These are phyloP conservation scores for Drosophila biarmipes DNA, from an alignment of 1,140 invertebrate genomes.

Conservation along the genomic window DNA sequence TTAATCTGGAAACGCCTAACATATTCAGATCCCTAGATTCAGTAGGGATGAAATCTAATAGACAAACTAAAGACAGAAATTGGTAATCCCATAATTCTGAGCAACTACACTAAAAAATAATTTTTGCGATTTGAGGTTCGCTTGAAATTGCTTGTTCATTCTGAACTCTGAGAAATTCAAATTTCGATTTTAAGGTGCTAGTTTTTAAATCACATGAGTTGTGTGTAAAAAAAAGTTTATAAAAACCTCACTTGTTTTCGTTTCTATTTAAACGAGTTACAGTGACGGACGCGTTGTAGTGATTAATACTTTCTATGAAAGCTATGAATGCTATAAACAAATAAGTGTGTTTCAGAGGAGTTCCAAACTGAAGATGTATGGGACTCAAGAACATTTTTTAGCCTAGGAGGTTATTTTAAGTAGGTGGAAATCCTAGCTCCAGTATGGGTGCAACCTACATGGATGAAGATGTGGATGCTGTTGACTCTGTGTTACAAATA, in stretches of 20 bases:
- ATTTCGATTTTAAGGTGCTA: not conserved
- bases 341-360: not conserved
- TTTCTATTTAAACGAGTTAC: not conserved
- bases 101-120: too few species aligned
- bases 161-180: not conserved
- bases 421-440: not conserved
- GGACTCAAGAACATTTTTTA: not conserved
- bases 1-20: not conserved
- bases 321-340: not conserved
- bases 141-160: not conserved
- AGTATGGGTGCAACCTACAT: constrained; percentile 10
- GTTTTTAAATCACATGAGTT: not conserved
- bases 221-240: not conserved
- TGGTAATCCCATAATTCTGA: too few species aligned
- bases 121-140: too few species aligned
- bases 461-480: constrained; percentile 42
- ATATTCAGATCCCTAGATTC: not conserved
- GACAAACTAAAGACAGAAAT: too few species aligned
- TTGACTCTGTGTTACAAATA: constrained; percentile 43
- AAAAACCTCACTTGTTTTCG: not conserved
- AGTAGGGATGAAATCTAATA: too few species aligned
- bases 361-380: constrained; percentile 1
- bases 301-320: constrained; percentile 29
- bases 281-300: not conserved
- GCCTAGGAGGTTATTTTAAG: not conserved